Base-by-base conservation (phyloP, 1,140 invertebrate species). In the Drosophila sulfurigaster region DNA sequence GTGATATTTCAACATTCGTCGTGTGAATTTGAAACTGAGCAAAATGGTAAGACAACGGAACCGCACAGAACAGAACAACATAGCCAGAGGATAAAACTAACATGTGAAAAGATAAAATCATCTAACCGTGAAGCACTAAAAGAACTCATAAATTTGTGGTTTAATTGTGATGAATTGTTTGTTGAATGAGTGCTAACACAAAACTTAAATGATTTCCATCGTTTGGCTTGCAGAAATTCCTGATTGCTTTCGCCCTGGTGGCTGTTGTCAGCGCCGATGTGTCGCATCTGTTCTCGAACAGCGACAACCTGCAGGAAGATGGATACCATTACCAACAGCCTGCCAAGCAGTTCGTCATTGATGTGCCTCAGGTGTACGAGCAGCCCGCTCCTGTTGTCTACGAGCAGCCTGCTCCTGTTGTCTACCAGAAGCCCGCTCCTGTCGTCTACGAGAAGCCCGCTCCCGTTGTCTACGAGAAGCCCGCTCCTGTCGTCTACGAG, bases 271-370 rank as follows among this genome's bases (percentile, higher is more conserved):
- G 88, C 32, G 91, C 91, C 63, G 91, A 92, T 65, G 91, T 92
- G 5, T 91, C 88, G 28, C 91, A 92, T 73, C 74, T 92, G 69
- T 92, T 92, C 60, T 82, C 81, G 45, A n/a, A 74, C 72, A 91
- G 91, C 77, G 78, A 91, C 66, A 91, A 91, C 46, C 76, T 91
- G 49, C 87, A 92, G 32, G 91, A 86, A 13, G 91, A 92, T 89
- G 91, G 91, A 48, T 91, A 91, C 62, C 90, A 91, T 60, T 91
- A 91, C 35, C 46, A 75, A 41, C 59, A 70, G 10, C 91, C 91
- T 15, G 28, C 59, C 4, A 59, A 74, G 30, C 76, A 80, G 16
- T 67, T 90, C 30, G 85, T 91, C 45, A 86, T 90, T 59, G 91
- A 91, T 60, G 79, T 91, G 69, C 60, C 60, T n/a, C 73, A 76